Evolutionary conservation across 2,797 vertebrate species (phyloP).

Genomic region (Epinephelus coioides): DNA sequence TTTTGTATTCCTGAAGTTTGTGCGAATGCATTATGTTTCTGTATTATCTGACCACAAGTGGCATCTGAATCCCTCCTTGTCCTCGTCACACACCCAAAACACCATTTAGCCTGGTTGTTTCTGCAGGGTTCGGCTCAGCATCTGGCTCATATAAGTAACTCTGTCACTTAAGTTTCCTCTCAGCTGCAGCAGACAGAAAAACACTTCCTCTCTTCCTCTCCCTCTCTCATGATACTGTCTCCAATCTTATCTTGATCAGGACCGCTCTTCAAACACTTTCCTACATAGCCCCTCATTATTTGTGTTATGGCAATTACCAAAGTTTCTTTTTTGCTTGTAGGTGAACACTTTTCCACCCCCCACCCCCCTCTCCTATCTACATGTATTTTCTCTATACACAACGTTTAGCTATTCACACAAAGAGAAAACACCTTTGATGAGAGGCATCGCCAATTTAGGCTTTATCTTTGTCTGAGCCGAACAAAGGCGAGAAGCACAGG

Average conservation of each 20-base stretch:
- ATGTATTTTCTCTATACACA: conserved; percentile 62
- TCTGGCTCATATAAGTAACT: conserved; percentile 62
- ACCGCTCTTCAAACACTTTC: conserved; percentile 83
- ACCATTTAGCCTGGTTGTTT: conserved; percentile 50
- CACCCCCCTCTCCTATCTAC: conserved; percentile 49
- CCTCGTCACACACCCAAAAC: conserved; percentile 59
- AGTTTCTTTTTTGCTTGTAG: conserved; percentile 81
- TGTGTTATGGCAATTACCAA: conserved; percentile 82
- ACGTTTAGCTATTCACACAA: conserved; percentile 71
- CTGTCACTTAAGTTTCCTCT: conserved; percentile 72
- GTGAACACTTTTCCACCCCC: conserved; percentile 64
- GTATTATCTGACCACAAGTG: conserved; percentile 21
- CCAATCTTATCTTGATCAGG: conserved; percentile 86
- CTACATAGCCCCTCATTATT: conserved; percentile 81
- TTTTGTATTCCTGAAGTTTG: conserved; percentile 2
- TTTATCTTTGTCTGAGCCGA: conserved; percentile 68
- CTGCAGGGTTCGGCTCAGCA: conserved; percentile 56
- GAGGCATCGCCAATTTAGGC: conserved; percentile 65
- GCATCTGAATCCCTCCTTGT: conserved; percentile 31
- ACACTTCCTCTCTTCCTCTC: conserved; percentile 62
- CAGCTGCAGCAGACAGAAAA: conserved; percentile 75
- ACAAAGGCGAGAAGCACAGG: conserved; percentile 54
- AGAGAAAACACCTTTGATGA: conserved; percentile 74
- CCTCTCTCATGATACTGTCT: conserved; percentile 75
- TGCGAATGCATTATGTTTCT: conserved; percentile 11